Evolutionary conservation across 2,797 vertebrate genomes (phyloP).

Genomic region (Eurystomus glaucurus): DNA sequence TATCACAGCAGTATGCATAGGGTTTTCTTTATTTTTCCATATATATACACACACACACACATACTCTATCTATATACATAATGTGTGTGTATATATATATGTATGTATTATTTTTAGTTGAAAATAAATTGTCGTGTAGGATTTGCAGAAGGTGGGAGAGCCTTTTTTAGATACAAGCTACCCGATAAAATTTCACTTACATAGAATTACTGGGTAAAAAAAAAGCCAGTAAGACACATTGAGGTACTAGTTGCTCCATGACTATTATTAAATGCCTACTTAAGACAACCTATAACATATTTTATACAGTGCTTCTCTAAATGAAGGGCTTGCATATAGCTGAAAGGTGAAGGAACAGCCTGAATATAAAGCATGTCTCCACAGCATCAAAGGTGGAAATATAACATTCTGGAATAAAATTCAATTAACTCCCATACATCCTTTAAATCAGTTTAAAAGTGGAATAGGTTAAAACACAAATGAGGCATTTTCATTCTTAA

Average conservation of each 20-base stretch:
- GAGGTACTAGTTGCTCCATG: not conserved
- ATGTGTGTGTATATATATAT: not conserved
- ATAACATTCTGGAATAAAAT: not conserved
- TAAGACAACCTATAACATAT: not conserved
- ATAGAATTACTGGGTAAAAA: slow-evolving; percentile 48
- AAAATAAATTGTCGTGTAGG: slow-evolving; percentile 53
- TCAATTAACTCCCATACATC: not conserved
- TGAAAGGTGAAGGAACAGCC: not conserved
- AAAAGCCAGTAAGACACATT: slow-evolving; percentile 9
- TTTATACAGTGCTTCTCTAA: not conserved
- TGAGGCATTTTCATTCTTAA: not conserved
- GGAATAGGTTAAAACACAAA: not conserved
- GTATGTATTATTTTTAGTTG: slow-evolving; percentile 40
- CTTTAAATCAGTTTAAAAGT: not conserved
- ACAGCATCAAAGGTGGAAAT: not conserved
- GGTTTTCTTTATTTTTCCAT: not conserved
- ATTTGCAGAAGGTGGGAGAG: slow-evolving; percentile 53
- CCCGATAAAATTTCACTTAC: slow-evolving; percentile 15
- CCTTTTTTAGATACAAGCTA: slow-evolving; percentile 34
- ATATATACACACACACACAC: not conserved
- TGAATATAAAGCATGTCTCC: not conserved
- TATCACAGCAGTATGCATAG: not conserved
- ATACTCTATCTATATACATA: not conserved
- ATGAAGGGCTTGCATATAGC: not conserved
- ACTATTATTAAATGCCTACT: slow-evolving; percentile 31